phyloP scores from a whole-genome alignment of 2,888 invertebrate species.

The Anticlea derivata region DNA sequence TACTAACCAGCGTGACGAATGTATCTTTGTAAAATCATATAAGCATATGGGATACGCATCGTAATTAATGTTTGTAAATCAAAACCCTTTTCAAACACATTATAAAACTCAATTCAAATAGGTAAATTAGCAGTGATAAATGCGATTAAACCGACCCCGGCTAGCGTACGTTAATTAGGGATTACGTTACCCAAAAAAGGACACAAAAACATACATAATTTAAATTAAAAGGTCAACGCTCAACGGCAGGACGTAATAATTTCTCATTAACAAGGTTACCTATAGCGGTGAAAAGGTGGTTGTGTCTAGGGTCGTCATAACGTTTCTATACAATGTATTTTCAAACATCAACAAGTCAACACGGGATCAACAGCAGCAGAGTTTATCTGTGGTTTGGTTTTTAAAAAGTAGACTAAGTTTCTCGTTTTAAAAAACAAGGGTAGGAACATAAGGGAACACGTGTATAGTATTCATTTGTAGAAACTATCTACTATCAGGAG shows the following conservation, averaged over 20 bases:
- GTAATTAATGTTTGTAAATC: constrained; percentile 18
- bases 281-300: background rate
- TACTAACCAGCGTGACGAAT: background rate
- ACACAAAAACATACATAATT: constrained; percentile 42
- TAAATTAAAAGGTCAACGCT: constrained; percentile 33
- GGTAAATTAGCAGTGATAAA: constrained; percentile 54
- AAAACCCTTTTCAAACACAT: constrained; percentile 39
- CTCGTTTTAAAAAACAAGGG: too few species aligned
- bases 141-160: constrained; percentile 46
- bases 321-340: too few species aligned
- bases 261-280: constrained; percentile 11
- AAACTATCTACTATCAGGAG: too few species aligned
- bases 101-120: constrained; percentile 47
- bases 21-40: background rate
- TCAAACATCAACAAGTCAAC: too few species aligned
- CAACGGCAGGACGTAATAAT: constrained; percentile 21
- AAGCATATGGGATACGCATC: background rate
- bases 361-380: too few species aligned
- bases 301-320: background rate
- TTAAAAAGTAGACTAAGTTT: too few species aligned
- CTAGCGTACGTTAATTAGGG: constrained; percentile 52
- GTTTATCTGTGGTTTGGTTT: too few species aligned
- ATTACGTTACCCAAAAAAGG: constrained; percentile 49
- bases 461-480: too few species aligned
- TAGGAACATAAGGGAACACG: too few species aligned